A percentile compares a stretch with the other conserved stretches of the same genome.
These are phyloP conservation scores for Heterohyrax brucei DNA, from an alignment of 2,797 vertebrate species.

Conservation along the genomic window DNA sequence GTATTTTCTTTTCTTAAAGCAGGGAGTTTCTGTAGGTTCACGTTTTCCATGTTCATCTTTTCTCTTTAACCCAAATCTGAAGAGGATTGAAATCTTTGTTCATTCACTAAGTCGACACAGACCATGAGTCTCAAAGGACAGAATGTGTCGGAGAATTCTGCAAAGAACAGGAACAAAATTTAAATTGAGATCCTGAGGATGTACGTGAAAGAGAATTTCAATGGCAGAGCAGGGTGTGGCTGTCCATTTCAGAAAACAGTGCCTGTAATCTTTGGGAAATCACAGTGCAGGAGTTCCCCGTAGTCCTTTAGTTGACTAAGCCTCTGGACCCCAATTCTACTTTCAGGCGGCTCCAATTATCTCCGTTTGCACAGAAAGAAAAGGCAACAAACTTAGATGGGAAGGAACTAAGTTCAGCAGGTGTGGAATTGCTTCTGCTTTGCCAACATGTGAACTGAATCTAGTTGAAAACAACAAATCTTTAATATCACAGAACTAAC, in stretches of 20 bases:
- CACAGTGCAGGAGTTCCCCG: background rate
- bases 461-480: background rate
- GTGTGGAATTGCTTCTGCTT: background rate
- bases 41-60: background rate
- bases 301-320: background rate
- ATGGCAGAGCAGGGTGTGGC: background rate
- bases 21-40: background rate
- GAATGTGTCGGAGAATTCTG: background rate
- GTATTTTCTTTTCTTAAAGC: background rate
- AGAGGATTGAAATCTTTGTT: background rate
- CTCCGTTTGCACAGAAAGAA: background rate
- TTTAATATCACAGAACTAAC: background rate
- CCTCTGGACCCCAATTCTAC: background rate
- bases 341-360: slow-evolving; percentile 56
- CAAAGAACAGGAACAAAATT: background rate
- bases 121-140: background rate
- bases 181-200: background rate
- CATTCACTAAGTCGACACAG: background rate
- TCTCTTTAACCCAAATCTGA: background rate
- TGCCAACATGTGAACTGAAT: slow-evolving; percentile 13
- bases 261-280: background rate
- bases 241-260: background rate
- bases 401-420: background rate
- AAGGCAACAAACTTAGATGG: background rate
- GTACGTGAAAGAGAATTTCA: background rate